Evolutionary conservation across 2,888 invertebrate species (phyloP), one percentile per base, ranked within the genome.

Genomic region (Steinernema hermaphroditum): DNA sequence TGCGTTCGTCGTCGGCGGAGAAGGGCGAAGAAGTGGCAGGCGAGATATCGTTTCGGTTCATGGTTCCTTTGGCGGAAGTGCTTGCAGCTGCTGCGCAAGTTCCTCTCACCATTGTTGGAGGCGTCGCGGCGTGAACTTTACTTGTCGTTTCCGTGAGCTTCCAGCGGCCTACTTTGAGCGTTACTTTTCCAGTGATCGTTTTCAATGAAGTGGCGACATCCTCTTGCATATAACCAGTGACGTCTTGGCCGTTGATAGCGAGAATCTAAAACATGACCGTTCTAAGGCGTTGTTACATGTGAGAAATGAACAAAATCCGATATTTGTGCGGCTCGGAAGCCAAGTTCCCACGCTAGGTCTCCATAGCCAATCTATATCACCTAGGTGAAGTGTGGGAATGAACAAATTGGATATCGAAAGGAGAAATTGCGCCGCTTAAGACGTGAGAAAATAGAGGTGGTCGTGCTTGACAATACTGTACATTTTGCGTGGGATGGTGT

Each of bases 241-340:
- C 87, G 78, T 94, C 93, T 83, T 93, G 92, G 2, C 93, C 94
- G 87, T 96, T 94, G 16, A 97, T 93, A 41, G 93, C 90, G 9
- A 93, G 89, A 69, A 98, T 91, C 77, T 82, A 68, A 50, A 75
- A 41, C 2, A 19, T 19, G 22, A 50, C 1, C n/a, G 69, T 8
- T 69, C 22, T 8, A 29, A 22, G 8, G 14, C 14, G 4, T 4
- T 14, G 8, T 50, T 50, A 50, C 50, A 9, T 14, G 19, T n/a
- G n/a, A n/a, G n/a, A n/a, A n/a, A n/a, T n/a, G n/a, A n/a, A n/a
- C n/a, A 37, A 12, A 4, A 37, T 12, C 37, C 6, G 6, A 37
- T 12, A 37, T 37, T 12, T 37, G 4, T 4, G 37, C 37, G 37
- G 37, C 37, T 37, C 37, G 4, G 4, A 8, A 37, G 37, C 37